phyloP scores from a whole-genome alignment of 2,888 invertebrate species.

The Nasonovia ribisnigri region DNA sequence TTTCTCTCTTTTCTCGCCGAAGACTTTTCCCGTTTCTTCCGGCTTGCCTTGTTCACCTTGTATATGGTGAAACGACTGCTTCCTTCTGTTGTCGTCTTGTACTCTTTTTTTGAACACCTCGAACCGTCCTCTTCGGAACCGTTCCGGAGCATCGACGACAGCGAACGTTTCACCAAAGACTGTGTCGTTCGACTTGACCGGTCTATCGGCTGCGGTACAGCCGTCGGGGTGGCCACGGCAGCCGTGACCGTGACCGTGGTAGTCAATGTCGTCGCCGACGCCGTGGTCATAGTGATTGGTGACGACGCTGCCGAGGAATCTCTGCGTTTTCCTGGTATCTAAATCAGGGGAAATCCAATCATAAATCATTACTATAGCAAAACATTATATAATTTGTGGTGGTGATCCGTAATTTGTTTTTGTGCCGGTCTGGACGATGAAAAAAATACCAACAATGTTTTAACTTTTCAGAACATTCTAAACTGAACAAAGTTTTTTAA shows the following conservation, averaged over 20 bases:
- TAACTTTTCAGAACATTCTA: neutral
- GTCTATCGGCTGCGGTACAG: slow-evolving; percentile 8
- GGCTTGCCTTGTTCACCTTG: slow-evolving; percentile 93
- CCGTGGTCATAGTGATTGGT: neutral
- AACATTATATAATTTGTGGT: neutral
- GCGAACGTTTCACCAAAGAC: slow-evolving; percentile 67
- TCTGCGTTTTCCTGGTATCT: slow-evolving; percentile 45
- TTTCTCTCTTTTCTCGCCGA: slow-evolving; percentile 95
- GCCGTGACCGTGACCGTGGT: neutral
- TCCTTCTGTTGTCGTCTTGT: slow-evolving; percentile 75
- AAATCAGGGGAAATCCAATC: neutral
- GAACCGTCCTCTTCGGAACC: slow-evolving; percentile 68
- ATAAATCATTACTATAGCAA: neutral
- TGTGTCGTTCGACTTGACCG: slow-evolving; percentile 46
- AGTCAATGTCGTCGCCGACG: neutral
- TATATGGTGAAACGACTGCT: slow-evolving; percentile 89
- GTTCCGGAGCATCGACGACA: slow-evolving; percentile 70
- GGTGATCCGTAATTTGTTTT: neutral
- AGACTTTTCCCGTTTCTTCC: slow-evolving; percentile 94
- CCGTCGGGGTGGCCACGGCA: neutral
- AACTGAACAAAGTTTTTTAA: neutral
- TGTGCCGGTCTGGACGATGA: neutral
- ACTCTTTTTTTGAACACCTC: slow-evolving; percentile 77
- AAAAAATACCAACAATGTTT: neutral
- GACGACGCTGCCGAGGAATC: slow-evolving; percentile 25